Evolutionary conservation across 2,888 invertebrate species (phyloP).

Genomic region (Deroplatys truncata): DNA sequence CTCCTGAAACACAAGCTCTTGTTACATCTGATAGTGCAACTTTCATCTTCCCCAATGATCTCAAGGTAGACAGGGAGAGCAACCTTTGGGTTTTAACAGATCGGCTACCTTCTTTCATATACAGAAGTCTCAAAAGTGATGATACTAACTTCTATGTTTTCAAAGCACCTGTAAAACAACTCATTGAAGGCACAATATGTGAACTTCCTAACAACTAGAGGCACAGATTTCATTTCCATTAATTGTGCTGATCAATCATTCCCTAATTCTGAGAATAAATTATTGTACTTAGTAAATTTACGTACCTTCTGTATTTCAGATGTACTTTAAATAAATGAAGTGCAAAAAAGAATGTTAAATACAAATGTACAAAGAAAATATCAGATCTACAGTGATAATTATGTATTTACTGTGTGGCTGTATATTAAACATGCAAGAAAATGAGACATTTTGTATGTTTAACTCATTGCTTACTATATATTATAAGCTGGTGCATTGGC

Average conservation of each 20-base stretch:
- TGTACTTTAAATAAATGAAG: too few relatives aligned
- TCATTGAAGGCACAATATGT: conserved; percentile 68
- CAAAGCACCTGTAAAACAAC: conserved; percentile 62
- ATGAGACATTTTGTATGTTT: too few relatives aligned
- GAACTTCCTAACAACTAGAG: conserved; percentile 43
- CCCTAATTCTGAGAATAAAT: too few relatives aligned
- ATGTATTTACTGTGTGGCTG: too few relatives aligned
- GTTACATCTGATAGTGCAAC: conserved; percentile 66
- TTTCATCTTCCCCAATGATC: conserved; percentile 73
- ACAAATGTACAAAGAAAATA: too few relatives aligned
- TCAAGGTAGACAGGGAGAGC: conserved; percentile 68
- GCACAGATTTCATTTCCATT: neutral
- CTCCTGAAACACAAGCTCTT: conserved; percentile 65
- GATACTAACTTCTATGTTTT: conserved; percentile 70
- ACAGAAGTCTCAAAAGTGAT: conserved; percentile 53
- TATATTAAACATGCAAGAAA: too few relatives aligned
- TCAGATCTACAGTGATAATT: too few relatives aligned
- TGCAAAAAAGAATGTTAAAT: too few relatives aligned
- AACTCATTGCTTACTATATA: too few relatives aligned
- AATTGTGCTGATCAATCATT: neutral
- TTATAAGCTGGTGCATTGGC: too few relatives aligned
- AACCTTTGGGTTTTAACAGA: conserved; percentile 73
- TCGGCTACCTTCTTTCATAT: conserved; percentile 67
- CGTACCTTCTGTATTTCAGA: too few relatives aligned
- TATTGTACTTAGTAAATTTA: too few relatives aligned